Percentiles rank a stretch among this genome's conserved stretches.
Evolutionary conservation across 1,140 invertebrate species (phyloP).

Genomic region (Potamilus streckersoni): DNA sequence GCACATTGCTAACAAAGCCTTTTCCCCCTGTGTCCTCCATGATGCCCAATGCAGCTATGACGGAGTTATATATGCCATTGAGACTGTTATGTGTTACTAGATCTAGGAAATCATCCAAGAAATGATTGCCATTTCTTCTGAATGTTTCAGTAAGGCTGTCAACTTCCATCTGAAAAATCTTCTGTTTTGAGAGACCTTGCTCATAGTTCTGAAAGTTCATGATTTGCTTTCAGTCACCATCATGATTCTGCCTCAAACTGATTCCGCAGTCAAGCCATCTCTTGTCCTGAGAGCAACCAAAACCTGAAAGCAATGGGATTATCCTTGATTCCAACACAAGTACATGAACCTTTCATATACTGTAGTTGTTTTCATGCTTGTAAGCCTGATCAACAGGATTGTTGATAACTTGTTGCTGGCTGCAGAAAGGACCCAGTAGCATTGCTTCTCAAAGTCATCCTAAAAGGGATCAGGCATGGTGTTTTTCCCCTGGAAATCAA

Average conservation of each 20-base stretch:
- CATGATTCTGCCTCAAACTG: conserved; percentile 5
- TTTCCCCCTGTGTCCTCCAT: background rate
- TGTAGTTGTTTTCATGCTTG: conserved; percentile 30
- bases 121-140: conserved; percentile 1
- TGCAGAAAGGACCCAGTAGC: background rate
- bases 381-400: conserved; percentile 49
- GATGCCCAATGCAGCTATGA: background rate
- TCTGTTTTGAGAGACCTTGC: background rate
- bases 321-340: conserved; percentile 37
- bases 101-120: conserved; percentile 1
- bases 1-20: background rate
- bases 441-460: too few relatives aligned
- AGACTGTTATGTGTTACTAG: background rate
- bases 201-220: background rate
- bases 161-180: background rate
- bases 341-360: conserved; percentile 43
- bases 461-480: too few relatives aligned
- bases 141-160: background rate
- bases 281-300: conserved; percentile 14
- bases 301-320: conserved; percentile 11
- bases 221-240: background rate
- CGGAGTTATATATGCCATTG: background rate
- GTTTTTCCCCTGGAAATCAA: too few relatives aligned
- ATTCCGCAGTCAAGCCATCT: conserved; percentile 12
- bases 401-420: conserved; percentile 21